Conservation (phyloP, 2,888 invertebrate species). For the Allophyes oxyacanthae region DNA sequence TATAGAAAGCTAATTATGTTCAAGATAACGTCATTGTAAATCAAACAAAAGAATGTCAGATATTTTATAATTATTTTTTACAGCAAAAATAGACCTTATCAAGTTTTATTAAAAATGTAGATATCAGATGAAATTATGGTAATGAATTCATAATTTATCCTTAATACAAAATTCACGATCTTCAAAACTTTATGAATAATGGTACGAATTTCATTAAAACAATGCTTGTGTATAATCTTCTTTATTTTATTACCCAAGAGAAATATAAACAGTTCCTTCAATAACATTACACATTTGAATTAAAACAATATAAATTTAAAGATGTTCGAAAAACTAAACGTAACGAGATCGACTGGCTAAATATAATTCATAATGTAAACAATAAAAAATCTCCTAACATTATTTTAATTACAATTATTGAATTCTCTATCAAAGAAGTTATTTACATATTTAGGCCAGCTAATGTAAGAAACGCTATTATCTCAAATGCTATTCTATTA, state of each 20-base stretch:
- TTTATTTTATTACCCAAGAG: conserved; percentile 77
- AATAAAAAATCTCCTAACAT: conserved; percentile 18
- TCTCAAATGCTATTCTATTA: conserved; percentile 50
- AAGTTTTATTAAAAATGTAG: no score
- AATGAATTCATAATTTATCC: no score
- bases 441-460: conserved; percentile 65
- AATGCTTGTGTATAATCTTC: conserved; percentile 56
- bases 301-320: conserved; percentile 31
- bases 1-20: no score
- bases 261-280: conserved; percentile 69
- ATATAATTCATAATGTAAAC: conserved; percentile 22
- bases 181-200: background rate
- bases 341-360: conserved; percentile 17
- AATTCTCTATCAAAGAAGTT: conserved; percentile 54
- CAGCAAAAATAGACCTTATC: no score
- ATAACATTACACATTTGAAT: conserved; percentile 52
- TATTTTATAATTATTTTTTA: no score
- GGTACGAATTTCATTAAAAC: conserved; percentile 34
- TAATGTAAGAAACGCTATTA: conserved; percentile 72
- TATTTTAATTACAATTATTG: conserved; percentile 45
- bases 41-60: background rate
- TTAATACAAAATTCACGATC: background rate
- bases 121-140: no score
- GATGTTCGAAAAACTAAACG: conserved; percentile 22
- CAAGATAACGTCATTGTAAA: background rate